Evolutionary conservation across 35 echinoderm and acorn worm species (phyloP), one percentile per base, ranked within the genome.

Genomic region (Holothuria glaberrima): DNA sequence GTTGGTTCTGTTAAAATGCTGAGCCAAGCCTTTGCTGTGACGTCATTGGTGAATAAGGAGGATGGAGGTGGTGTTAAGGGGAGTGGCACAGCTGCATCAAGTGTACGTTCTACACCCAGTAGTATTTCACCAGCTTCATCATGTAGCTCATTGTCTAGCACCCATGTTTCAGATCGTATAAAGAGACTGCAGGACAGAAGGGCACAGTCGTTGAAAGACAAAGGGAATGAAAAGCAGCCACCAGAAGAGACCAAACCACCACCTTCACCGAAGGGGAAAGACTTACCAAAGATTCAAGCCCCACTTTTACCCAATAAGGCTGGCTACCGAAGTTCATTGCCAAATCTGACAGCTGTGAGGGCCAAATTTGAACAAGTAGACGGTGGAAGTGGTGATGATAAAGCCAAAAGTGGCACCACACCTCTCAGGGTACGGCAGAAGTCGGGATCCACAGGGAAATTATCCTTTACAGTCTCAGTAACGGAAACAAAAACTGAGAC

Each of bases 81-180:
- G 35, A 68, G 83, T 27, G 81, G 80, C 27, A 92, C 91, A 12
- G 80, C 64, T 50, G 88, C 90, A 59, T 90, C 91, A n/a, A 96
- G 92, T 26, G 80, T 93, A 18, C 87, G 71, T 17, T 90, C 94
- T 32, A 90, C 94, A n/a, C 94, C 94, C 44, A 96, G 94, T 68
- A 96, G 94, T 68, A 36, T 96, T 21, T 96, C 94, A 18, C 94
- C 94, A 71, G 87, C 94, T n/a, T 96, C 94, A 57, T 96, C 94
- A 5, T 87, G 57, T 56, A 90, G 88, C 50, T 96, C 94, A 22
- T 60, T 96, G 25, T 87, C 89, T 24, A 94, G 64, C 50, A 70
- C 85, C 41, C 60, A 86, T 44, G 83, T 96, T 58, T 92, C 94
- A 58, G 89, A 90, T 59, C 86, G 92, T 72, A 93, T 96, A 59